Conservation (phyloP, 2,888 invertebrate species). For the Camptogramma bilineatum region DNA sequence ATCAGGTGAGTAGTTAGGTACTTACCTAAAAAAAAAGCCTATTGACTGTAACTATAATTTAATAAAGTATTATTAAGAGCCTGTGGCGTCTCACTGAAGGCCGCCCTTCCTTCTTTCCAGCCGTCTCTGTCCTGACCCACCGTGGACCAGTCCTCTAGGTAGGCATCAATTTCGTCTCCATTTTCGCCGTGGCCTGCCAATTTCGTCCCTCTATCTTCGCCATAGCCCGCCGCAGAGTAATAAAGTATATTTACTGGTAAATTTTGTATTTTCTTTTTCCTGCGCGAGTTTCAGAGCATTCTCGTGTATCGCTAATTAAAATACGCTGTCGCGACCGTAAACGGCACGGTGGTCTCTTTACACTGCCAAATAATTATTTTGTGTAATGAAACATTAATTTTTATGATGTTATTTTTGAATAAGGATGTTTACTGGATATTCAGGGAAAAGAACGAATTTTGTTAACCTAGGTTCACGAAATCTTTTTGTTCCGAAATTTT, state of each 20-base stretch:
- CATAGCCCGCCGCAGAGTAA: too few relatives aligned
- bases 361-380: constrained; percentile 63
- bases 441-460: constrained; percentile 3
- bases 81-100: too few relatives aligned
- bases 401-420: constrained; percentile 51
- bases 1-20: too few relatives aligned
- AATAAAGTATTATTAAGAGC: too few relatives aligned
- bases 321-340: constrained; percentile 76
- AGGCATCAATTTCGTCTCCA: too few relatives aligned
- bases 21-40: too few relatives aligned
- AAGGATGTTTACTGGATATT: constrained; percentile 27
- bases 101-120: too few relatives aligned
- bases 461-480: background rate
- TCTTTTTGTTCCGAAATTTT: background rate
- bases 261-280: constrained; percentile 7
- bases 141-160: too few relatives aligned
- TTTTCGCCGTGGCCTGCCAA: too few relatives aligned
- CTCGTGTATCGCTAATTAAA: constrained; percentile 84
- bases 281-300: constrained; percentile 75
- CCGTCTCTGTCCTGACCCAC: too few relatives aligned
- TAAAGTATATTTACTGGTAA: constrained; percentile 13
- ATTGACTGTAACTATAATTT: too few relatives aligned
- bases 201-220: too few relatives aligned
- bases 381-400: constrained; percentile 69
- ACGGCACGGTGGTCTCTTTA: constrained; percentile 62